phyloP scores from a whole-genome alignment of 2,113 vertebrate genomes.

The Delphinus delphis region DNA sequence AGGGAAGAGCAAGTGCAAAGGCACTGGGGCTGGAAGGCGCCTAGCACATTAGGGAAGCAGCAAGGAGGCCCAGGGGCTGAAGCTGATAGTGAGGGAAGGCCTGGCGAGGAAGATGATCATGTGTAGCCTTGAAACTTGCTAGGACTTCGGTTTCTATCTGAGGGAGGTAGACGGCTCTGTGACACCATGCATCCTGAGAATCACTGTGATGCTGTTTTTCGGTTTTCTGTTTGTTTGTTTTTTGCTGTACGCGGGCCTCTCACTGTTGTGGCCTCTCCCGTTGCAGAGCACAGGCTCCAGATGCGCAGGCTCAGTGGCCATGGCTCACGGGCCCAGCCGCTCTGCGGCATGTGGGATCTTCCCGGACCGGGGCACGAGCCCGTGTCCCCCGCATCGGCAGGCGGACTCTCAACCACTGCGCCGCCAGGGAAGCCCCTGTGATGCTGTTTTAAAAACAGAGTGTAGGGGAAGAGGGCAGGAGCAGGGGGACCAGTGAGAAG shows the following conservation, averaged over 20 bases:
- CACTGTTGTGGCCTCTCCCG: no score
- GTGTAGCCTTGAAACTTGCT: not conserved
- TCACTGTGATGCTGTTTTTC: not conserved
- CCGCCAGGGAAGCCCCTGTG: no score
- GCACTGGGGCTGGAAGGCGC: not conserved
- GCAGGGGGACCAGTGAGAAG: not conserved
- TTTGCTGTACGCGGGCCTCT: no score
- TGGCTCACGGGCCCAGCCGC: no score
- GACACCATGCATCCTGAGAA: not conserved
- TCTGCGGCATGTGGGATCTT: no score
- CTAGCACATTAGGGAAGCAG: not conserved
- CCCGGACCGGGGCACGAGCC: no score
- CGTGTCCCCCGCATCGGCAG: no score
- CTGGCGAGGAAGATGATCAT: not conserved
- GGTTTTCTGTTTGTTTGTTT: no score
- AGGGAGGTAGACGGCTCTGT: not conserved
- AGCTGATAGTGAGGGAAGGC: not conserved
- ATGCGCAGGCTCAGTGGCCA: no score
- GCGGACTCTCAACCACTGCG: no score
- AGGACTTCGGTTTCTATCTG: not conserved
- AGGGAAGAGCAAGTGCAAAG: not conserved
- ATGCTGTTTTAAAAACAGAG: not conserved
- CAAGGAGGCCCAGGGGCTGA: not conserved
- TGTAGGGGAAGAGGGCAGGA: not conserved
- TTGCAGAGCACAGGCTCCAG: no score